A percentile compares a stretch with the other conserved stretches of the same genome.
These are phyloP conservation scores for Laspeyria flexula DNA, from an alignment of 2,888 invertebrate species.

Conservation along the genomic window DNA sequence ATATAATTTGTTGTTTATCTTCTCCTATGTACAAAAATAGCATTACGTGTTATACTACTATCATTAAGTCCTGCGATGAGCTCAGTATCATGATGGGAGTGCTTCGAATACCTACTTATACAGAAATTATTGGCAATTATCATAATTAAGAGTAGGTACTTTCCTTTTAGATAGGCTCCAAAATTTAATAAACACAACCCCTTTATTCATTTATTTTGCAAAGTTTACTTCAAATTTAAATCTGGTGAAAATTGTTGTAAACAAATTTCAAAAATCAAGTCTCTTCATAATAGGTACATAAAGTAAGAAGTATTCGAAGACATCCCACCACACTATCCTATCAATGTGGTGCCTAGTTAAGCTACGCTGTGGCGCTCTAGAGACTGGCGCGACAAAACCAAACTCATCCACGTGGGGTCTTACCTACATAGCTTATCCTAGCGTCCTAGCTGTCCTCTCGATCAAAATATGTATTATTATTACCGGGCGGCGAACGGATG, in stretches of 20 bases:
- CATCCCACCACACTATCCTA: conserved; percentile 3
- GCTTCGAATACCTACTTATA: neutral
- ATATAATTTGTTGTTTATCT: conserved; percentile 35
- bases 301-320: conserved; percentile 12
- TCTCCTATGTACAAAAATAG: conserved; percentile 44
- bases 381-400: conserved; percentile 19
- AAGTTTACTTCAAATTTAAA: neutral
- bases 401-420: conserved; percentile 17
- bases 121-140: neutral
- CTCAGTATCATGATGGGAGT: conserved; percentile 2
- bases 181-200: too few relatives aligned
- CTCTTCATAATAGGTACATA: too few relatives aligned
- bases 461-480: neutral
- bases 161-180: too few relatives aligned
- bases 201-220: too few relatives aligned
- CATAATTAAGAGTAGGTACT: too few relatives aligned
- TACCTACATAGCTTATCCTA: conserved; percentile 33
- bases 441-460: conserved; percentile 19
- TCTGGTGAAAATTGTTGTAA: too few relatives aligned
- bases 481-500: conserved; percentile 9
- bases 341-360: conserved; percentile 18
- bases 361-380: conserved; percentile 7
- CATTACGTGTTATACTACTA: conserved; percentile 32
- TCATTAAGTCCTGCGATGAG: conserved; percentile 25
- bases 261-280: too few relatives aligned